A percentile compares a stretch with the other conserved stretches of the same genome.
Conservation (phyloP, 2,113 vertebrate species). For the Sula dactylatra region DNA sequence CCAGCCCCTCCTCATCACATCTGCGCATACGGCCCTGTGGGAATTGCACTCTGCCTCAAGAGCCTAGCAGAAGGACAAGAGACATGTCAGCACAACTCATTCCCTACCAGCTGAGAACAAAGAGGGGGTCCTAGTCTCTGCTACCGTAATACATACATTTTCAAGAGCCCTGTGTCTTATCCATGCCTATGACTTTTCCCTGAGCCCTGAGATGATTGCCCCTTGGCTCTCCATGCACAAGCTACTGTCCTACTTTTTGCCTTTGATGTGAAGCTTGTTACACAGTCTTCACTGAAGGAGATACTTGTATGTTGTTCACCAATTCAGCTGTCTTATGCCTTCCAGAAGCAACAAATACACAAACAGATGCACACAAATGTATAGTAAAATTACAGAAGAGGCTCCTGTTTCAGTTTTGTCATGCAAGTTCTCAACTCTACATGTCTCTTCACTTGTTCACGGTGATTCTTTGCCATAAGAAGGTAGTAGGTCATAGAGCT, state of each 20-base stretch:
- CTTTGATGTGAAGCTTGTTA: background rate
- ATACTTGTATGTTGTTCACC: background rate
- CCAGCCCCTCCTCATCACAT: slow-evolving; percentile 74
- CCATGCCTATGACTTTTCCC: background rate
- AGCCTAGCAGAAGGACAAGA: slow-evolving; percentile 57
- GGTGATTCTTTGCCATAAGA: background rate
- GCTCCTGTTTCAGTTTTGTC: background rate
- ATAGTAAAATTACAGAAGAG: background rate
- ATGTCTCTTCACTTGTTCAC: background rate
- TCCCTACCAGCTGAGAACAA: background rate
- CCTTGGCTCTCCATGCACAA: background rate
- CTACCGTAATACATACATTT: background rate
- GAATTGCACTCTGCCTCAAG: slow-evolving; percentile 81
- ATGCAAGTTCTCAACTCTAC: background rate
- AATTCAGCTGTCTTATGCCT: background rate
- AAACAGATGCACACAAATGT: background rate
- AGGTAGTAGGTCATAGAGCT: background rate
- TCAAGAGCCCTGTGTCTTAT: background rate
- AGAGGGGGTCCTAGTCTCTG: background rate
- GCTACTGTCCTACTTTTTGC: background rate
- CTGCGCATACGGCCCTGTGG: slow-evolving; percentile 73
- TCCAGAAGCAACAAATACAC: background rate
- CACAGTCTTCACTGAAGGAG: background rate
- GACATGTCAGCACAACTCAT: background rate
- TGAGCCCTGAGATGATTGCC: background rate